These are phyloP conservation scores for Ephydatia muelleri DNA, from an alignment of 37 sponge, comb jelly and placozoan genomes.

Conservation along the genomic window DNA sequence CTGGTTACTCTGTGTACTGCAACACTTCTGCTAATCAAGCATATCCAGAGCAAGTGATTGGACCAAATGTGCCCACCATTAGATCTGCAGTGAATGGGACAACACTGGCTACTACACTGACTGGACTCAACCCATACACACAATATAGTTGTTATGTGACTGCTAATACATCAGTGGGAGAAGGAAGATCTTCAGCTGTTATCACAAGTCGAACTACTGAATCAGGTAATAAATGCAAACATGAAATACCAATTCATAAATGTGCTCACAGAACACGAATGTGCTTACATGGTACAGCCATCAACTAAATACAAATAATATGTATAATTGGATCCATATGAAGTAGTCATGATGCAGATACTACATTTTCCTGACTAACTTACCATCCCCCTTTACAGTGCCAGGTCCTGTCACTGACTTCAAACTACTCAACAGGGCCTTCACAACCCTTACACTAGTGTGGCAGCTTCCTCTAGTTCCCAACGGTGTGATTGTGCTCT, in stretches of 20 bases:
- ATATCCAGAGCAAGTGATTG: neutral
- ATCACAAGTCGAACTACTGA: neutral
- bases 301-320: too few species aligned
- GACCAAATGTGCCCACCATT: neutral
- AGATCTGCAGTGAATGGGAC: neutral
- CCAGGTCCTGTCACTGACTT: neutral
- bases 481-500: slow-evolving; percentile 45
- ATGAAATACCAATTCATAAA: too few species aligned
- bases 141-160: slow-evolving; percentile 20
- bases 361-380: neutral
- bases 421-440: neutral
- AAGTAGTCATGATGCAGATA: too few species aligned
- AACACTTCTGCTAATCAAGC: neutral
- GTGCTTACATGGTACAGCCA: too few species aligned
- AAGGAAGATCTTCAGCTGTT: neutral
- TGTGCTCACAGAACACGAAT: too few species aligned
- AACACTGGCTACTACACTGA: neutral
- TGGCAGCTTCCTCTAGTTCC: slow-evolving; percentile 38
- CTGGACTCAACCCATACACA: slow-evolving; percentile 21
- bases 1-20: neutral
- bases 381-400: neutral
- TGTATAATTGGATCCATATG: too few species aligned
- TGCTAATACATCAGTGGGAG: slow-evolving; percentile 31
- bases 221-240: neutral
- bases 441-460: neutral